Evolutionary conservation across 2,797 vertebrate genomes (phyloP).

Genomic region (Ptychobarbus kaznakovi): DNA sequence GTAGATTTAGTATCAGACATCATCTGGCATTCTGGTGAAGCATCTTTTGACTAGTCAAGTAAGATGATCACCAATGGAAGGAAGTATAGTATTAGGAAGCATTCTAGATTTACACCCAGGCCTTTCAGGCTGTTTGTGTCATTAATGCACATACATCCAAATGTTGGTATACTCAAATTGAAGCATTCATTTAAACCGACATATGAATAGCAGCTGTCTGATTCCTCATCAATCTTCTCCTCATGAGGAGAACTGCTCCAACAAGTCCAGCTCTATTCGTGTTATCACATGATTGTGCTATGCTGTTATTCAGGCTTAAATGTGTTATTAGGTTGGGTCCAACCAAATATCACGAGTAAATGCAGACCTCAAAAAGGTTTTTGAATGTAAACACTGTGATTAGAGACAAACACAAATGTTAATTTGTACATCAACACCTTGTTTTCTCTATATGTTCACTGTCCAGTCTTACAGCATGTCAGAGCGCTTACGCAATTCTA

Average conservation of each 20-base stretch:
- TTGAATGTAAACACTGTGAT: constrained; percentile 2
- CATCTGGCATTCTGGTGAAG: not conserved
- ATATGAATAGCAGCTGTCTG: constrained; percentile 8
- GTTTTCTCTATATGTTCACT: constrained; percentile 8
- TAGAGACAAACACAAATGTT: not conserved
- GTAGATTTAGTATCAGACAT: not conserved
- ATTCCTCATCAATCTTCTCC: not conserved
- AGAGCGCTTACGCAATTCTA: not conserved
- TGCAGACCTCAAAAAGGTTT: not conserved
- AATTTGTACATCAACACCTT: not conserved
- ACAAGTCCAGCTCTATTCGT: constrained; percentile 49
- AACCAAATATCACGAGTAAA: constrained; percentile 37
- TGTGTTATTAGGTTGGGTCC: constrained; percentile 59
- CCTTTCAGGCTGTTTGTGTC: too few species aligned
- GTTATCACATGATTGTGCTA: constrained; percentile 65
- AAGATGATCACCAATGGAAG: not conserved
- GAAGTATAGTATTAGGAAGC: too few species aligned
- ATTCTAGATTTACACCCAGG: too few species aligned
- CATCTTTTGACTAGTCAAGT: not conserved
- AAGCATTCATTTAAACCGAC: not conserved
- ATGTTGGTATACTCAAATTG: not conserved
- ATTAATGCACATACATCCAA: not conserved
- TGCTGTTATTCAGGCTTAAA: constrained; percentile 60
- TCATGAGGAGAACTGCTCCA: constrained; percentile 22
- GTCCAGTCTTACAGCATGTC: not conserved